These are phyloP conservation scores for Zingel zingel DNA, from an alignment of 2,113 vertebrate genomes.

Conservation along the genomic window DNA sequence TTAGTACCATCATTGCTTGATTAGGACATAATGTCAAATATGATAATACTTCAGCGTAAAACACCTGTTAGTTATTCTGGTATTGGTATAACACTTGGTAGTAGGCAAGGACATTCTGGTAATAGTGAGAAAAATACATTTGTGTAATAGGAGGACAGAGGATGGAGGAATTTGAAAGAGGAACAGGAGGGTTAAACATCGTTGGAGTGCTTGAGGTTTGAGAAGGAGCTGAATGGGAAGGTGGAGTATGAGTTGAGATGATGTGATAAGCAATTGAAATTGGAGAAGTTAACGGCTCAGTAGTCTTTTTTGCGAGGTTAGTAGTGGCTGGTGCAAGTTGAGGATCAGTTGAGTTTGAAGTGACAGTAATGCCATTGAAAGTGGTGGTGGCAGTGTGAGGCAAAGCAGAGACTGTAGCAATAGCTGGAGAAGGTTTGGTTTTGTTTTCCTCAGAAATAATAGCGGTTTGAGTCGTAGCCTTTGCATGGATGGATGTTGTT, in stretches of 20 bases:
- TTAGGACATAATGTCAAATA: not conserved
- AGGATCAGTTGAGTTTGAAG: constrained; percentile 1
- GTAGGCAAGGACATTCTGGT: constrained; percentile 22
- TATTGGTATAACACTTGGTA: constrained; percentile 20
- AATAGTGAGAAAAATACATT: not conserved
- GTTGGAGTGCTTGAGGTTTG: not conserved
- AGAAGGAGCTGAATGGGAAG: not conserved
- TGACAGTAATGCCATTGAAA: too few relatives aligned
- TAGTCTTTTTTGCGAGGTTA: not conserved
- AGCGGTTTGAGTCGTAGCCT: not conserved
- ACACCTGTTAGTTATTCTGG: not conserved
- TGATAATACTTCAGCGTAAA: not conserved
- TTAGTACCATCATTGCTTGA: not conserved
- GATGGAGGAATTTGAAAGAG: not conserved
- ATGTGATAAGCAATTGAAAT: not conserved
- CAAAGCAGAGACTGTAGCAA: not conserved
- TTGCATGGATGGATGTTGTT: not conserved
- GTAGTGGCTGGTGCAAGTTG: not conserved
- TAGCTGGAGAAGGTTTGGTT: not conserved
- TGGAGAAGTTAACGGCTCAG: not conserved
- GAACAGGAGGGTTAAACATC: not conserved
- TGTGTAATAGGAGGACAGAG: not conserved
- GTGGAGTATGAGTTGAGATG: not conserved
- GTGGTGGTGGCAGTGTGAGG: too few relatives aligned
- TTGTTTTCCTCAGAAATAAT: not conserved